Base-by-base conservation (phyloP, 2,888 invertebrate genomes). In the Caenorhabditis becei region DNA sequence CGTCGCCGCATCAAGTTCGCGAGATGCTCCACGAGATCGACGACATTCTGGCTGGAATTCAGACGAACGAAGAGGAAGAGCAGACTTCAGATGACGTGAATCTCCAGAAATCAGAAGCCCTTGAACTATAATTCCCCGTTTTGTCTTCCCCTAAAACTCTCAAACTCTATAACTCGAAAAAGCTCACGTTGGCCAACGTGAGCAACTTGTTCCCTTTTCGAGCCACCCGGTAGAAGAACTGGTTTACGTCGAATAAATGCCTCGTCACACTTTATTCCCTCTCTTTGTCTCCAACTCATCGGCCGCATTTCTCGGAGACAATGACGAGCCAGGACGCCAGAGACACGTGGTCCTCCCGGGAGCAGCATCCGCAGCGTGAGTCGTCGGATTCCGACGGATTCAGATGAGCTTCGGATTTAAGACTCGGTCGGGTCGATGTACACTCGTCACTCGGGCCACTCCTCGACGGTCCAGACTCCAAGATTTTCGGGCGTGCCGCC, bases 11-110 rank as follows among this genome's bases (percentile, higher is more conserved):
- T 24, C 82, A 87, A 71, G 82, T 87, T 18, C 82, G 86, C n/a
- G 54, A 78, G 44, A 86, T 87, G 53, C 75, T 87, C 8, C 83
- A 87, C 49, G 86, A 86, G 20, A 70, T 87, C 59, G 86, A 87
- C 54, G 66, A 81, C 26, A 56, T 87, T 11, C 80, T 87, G 77
- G 77, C 58, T n/a, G 58, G 54, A 26, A 58, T 72, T 23, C 28
- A 63, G 37, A 37, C 49, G 0, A 58, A 67, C 1, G 66, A 75
- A 11, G 20, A 49, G n/a, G 23, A 28, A 35, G 59, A 49, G 26
- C n/a, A 63, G 24, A 8, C n/a, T n/a, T 51, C 23, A 10, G 24
- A 24, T 11, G 51, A 54, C 2, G 28, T 26, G 54, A 54, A 28
- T 10, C n/a, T 11, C 26, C 14, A 54, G 16, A n/a, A 54, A 16